Percentiles rank a stretch among this genome's conserved stretches.
Conservation (phyloP, 2,113 vertebrate genomes). For the Prunella himalayana region DNA sequence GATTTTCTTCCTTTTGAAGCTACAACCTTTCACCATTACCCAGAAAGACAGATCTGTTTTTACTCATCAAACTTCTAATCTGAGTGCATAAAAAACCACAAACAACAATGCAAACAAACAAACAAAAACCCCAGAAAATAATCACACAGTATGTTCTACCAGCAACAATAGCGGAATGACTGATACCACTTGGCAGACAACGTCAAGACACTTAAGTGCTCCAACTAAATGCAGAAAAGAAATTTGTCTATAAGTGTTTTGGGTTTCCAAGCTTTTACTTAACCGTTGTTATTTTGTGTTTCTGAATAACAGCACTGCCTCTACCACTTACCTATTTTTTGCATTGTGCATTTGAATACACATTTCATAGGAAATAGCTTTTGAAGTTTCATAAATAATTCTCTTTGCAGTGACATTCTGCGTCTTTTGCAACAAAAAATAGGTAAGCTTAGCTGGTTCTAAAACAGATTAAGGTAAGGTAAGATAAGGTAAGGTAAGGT, state of each 20-base stretch:
- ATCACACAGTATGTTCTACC: background rate
- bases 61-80: background rate
- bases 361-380: background rate
- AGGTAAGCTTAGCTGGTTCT: background rate
- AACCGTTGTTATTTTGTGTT: background rate
- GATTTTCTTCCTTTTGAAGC: background rate
- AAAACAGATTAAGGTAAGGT: background rate
- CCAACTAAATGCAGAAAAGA: background rate
- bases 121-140: background rate
- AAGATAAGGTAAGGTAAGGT: background rate
- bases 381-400: background rate
- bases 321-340: background rate
- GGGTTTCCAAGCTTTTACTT: background rate
- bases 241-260: background rate
- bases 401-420: background rate
- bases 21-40: background rate
- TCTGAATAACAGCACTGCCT: background rate
- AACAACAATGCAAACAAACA: background rate
- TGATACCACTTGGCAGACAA: background rate
- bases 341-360: background rate
- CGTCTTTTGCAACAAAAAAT: background rate
- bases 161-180: background rate
- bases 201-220: background rate
- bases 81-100: background rate
- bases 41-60: background rate